A percentile compares a stretch with the other conserved stretches of the same genome.
Conservation (phyloP, 2,797 vertebrate species). For the Pangasius sanitwongsei region DNA sequence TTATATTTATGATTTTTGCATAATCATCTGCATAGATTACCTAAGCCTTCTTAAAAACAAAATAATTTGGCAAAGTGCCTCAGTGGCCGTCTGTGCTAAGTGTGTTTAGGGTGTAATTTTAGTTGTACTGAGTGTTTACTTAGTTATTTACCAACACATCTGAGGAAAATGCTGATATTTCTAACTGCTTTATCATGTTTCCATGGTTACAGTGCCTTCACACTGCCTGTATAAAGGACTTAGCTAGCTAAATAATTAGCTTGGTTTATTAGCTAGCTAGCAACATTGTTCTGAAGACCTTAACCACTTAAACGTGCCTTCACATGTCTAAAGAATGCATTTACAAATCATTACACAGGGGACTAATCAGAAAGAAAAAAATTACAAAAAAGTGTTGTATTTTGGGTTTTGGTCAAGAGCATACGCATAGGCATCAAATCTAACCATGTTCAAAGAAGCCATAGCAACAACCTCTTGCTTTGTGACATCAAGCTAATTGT, state of each 20-base stretch:
- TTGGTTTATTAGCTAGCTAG: neutral
- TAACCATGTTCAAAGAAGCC: neutral
- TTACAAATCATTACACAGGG: neutral
- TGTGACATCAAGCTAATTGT: constrained; percentile 4
- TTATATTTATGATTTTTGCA: too few relatives aligned
- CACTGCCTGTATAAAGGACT: neutral
- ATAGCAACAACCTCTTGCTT: neutral
- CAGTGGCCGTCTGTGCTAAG: neutral
- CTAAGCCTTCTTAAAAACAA: too few relatives aligned
- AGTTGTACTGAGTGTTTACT: neutral
- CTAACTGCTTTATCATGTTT: neutral
- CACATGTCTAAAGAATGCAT: neutral
- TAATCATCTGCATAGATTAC: neutral
- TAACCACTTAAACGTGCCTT: neutral
- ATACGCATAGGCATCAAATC: neutral
- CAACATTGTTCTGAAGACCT: neutral
- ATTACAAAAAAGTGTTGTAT: neutral
- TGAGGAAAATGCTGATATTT: neutral
- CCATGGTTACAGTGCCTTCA: neutral
- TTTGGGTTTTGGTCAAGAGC: constrained; percentile 31
- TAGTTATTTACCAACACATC: neutral
- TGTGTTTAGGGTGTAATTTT: neutral
- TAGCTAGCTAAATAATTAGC: neutral
- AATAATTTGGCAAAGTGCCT: too few relatives aligned
- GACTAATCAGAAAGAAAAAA: neutral